Percentiles rank a stretch among this genome's conserved stretches.
phyloP scores from a whole-genome alignment of 37 sponge, comb jelly and placozoan genomes.

The Ephydatia muelleri region DNA sequence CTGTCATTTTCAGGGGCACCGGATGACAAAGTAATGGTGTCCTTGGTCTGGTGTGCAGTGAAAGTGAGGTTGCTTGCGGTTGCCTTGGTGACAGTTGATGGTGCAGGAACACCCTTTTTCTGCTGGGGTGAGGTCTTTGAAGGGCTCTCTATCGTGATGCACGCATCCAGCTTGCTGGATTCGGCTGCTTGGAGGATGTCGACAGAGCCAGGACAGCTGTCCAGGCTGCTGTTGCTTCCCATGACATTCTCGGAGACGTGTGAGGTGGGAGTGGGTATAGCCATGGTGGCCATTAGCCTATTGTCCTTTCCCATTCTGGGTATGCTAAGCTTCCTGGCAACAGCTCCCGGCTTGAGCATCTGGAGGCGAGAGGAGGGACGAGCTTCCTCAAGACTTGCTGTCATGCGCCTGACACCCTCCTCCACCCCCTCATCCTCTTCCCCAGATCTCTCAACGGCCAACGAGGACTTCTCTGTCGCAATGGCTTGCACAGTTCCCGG shows the following conservation, averaged over 20 bases:
- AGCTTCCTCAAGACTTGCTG: neutral
- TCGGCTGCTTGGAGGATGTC: neutral
- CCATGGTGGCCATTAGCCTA: neutral
- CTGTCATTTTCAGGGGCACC: neutral
- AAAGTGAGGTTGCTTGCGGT: neutral
- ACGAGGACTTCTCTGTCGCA: neutral
- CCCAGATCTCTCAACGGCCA: neutral
- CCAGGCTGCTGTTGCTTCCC: conserved; percentile 44
- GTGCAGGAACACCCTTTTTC: neutral
- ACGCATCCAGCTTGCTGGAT: neutral
- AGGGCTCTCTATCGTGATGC: neutral
- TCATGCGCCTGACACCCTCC: neutral
- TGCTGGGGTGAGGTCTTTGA: neutral
- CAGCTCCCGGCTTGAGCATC: neutral
- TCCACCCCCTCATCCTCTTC: neutral
- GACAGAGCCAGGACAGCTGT: conserved; percentile 4
- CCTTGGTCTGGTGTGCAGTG: neutral
- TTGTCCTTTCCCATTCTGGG: neutral
- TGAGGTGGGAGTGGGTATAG: neutral
- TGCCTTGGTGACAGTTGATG: neutral
- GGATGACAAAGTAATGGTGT: neutral
- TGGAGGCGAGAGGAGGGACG: neutral
- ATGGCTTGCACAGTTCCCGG: neutral
- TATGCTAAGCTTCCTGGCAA: neutral
- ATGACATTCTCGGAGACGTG: neutral